Evolutionary conservation across 2,113 vertebrate genomes (phyloP).

Genomic region (Psammodynastes pulverulentus): DNA sequence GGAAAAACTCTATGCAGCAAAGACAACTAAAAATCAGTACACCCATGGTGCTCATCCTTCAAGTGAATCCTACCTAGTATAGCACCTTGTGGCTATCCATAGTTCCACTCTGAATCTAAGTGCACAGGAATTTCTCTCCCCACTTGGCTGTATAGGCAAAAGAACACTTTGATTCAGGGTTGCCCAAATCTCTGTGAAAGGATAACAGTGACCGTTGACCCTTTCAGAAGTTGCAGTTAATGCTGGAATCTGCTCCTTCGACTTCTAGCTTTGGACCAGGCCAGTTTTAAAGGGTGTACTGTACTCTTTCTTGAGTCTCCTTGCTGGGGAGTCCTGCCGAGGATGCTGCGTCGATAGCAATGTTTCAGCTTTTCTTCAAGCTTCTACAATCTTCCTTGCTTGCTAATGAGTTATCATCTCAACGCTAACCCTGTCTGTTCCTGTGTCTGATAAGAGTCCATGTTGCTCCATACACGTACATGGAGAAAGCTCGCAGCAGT

Average conservation of each 20-base stretch:
- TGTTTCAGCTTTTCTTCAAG: background rate
- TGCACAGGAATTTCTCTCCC: background rate
- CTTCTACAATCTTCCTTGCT: conserved; percentile 45
- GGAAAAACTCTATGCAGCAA: conserved; percentile 53
- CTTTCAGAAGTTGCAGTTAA: background rate
- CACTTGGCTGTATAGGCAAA: background rate
- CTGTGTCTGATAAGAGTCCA: conserved; percentile 32
- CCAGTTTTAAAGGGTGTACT: background rate
- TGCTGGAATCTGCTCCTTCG: background rate
- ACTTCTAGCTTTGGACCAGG: background rate
- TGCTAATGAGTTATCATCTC: conserved; percentile 66
- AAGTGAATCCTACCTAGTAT: background rate
- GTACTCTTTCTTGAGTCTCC: background rate
- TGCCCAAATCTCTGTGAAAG: background rate
- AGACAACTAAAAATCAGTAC: conserved; percentile 42
- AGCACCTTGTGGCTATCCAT: background rate
- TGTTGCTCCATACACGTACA: conserved; percentile 43
- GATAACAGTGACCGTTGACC: background rate
- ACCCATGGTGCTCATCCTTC: background rate
- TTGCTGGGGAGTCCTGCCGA: background rate
- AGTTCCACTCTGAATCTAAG: conserved; percentile 16
- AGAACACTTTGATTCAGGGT: background rate
- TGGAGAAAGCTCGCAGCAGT: conserved; percentile 57
- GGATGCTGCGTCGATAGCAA: background rate
- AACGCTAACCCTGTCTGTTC: conserved; percentile 59